Conservation (phyloP, 2,797 vertebrate species). For the Apogon talboti region DNA sequence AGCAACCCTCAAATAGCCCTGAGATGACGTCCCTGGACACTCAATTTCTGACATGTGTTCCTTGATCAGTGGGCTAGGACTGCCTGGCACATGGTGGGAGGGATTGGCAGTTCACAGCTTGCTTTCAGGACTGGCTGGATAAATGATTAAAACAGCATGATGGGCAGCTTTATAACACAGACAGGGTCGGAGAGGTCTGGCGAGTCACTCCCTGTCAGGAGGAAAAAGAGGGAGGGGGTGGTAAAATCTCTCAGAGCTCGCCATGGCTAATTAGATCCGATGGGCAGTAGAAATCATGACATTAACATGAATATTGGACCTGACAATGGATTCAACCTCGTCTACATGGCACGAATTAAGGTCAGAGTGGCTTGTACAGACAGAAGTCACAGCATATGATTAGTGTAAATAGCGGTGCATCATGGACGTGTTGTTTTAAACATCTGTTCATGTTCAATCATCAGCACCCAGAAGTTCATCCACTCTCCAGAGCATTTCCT, state of each 20-base stretch:
- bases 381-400: slow-evolving; percentile 4
- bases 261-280: slow-evolving; percentile 69
- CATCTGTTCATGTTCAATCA: too few species aligned
- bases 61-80: slow-evolving; percentile 62
- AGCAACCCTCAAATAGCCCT: slow-evolving; percentile 41
- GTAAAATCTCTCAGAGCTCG: slow-evolving; percentile 3
- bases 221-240: slow-evolving; percentile 3
- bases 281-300: slow-evolving; percentile 57
- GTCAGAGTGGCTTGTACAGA: slow-evolving; percentile 13
- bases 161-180: slow-evolving; percentile 70
- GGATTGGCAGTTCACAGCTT: slow-evolving; percentile 71
- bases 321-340: slow-evolving; percentile 31
- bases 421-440: not conserved
- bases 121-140: slow-evolving; percentile 62
- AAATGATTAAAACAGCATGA: slow-evolving; percentile 73
- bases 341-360: slow-evolving; percentile 11
- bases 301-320: slow-evolving; percentile 59
- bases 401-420: not conserved
- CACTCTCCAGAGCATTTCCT: not conserved
- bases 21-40: slow-evolving; percentile 56
- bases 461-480: too few species aligned
- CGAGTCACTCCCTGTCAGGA: slow-evolving; percentile 51
- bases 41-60: slow-evolving; percentile 48
- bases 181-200: slow-evolving; percentile 56
- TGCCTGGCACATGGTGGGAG: slow-evolving; percentile 56